phyloP scores from a whole-genome alignment of 2,797 vertebrate species.

The Chelon auratus region DNA sequence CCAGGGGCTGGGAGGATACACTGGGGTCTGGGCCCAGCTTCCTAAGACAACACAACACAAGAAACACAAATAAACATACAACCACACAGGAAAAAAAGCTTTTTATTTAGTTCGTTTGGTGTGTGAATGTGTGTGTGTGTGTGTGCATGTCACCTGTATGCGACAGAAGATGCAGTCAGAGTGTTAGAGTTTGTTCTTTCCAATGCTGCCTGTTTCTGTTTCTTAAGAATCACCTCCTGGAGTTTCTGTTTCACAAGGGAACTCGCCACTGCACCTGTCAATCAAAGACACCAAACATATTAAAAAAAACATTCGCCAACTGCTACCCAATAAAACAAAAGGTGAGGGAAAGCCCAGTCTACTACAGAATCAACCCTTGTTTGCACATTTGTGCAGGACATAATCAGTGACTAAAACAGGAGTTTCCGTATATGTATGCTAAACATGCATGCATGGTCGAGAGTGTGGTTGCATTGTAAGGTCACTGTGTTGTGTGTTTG shows the following conservation, averaged over 20 bases:
- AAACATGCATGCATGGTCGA: not conserved
- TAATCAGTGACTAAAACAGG: not conserved
- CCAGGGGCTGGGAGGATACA: conserved; percentile 81
- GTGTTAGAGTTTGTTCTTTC: conserved; percentile 88
- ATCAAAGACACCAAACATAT: conserved; percentile 33
- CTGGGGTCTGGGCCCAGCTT: conserved; percentile 88
- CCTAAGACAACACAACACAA: conserved; percentile 72
- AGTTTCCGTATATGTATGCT: not conserved
- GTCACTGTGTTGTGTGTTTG: conserved; percentile 22
- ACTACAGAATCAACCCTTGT: not conserved
- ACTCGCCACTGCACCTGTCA: conserved; percentile 94
- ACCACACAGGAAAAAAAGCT: too few relatives aligned
- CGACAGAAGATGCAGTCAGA: conserved; percentile 80
- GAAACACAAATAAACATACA: conserved; percentile 10
- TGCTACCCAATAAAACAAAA: too few relatives aligned
- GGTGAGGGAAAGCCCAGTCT: too few relatives aligned
- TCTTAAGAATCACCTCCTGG: conserved; percentile 95
- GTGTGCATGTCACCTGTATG: conserved; percentile 87
- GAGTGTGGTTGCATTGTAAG: not conserved
- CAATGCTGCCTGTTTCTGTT: conserved; percentile 92
- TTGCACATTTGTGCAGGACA: not conserved
- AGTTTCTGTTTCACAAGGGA: conserved; percentile 94
- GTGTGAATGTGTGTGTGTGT: not conserved
- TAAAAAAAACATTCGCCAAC: not conserved
- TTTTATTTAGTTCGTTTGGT: too few relatives aligned